Conservation (phyloP, 2,113 vertebrate species). For the Asarcornis scutulata region DNA sequence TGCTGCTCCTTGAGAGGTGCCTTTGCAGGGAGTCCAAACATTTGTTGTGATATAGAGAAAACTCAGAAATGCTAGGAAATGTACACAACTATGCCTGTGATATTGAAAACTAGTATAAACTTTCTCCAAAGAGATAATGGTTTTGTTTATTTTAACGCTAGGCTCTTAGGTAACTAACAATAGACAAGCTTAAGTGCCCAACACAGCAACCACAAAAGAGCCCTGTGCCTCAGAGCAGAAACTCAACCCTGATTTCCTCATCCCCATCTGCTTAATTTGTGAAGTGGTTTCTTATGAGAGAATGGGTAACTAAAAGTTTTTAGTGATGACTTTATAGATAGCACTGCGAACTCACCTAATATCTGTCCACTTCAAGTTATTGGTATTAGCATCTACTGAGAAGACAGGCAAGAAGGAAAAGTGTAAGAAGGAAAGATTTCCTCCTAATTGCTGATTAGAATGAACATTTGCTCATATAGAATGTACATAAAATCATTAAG, state of each 20-base stretch:
- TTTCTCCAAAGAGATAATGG: background rate
- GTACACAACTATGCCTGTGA: accelerated
- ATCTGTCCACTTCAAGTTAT: background rate
- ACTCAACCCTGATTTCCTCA: background rate
- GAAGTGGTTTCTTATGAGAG: background rate
- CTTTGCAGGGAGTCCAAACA: background rate
- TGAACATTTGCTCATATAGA: too few relatives aligned
- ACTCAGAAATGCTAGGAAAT: background rate
- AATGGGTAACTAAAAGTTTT: background rate
- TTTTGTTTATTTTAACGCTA: background rate
- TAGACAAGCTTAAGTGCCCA: background rate
- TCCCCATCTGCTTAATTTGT: background rate
- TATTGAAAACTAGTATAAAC: background rate
- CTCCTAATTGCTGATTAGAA: background rate
- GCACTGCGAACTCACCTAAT: background rate
- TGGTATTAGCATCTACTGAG: background rate
- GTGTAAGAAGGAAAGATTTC: background rate
- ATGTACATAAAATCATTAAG: too few relatives aligned
- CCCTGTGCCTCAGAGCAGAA: background rate
- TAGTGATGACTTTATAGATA: background rate
- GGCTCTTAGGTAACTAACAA: background rate
- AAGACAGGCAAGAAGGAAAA: background rate
- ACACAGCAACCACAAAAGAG: accelerated
- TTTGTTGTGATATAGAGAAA: background rate
- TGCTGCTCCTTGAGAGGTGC: background rate